A percentile compares a stretch with the other conserved stretches of the same genome.
Conservation (phyloP, 1,140 invertebrate species). For the Ips nitidus region DNA sequence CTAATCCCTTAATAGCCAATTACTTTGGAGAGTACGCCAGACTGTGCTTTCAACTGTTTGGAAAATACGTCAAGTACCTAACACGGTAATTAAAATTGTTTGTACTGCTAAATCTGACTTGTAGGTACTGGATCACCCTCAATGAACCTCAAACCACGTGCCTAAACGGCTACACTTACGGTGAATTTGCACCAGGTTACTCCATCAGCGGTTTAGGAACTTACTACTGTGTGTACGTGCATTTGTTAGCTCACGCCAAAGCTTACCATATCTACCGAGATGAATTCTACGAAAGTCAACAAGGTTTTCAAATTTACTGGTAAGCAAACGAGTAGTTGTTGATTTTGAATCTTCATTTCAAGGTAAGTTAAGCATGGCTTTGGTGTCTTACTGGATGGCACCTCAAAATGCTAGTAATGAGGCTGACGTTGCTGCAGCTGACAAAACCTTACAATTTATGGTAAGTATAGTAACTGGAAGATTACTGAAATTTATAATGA, state of each 20-base stretch:
- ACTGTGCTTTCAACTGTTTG: constrained; percentile 60
- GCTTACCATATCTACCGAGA: constrained; percentile 59
- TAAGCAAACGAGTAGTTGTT: not conserved
- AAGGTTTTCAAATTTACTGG: constrained; percentile 10
- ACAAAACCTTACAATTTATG: constrained; percentile 50
- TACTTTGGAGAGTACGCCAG: constrained; percentile 62
- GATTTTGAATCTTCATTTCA: not conserved
- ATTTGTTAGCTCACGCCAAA: constrained; percentile 57
- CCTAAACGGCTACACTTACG: constrained; percentile 32
- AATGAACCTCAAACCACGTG: constrained; percentile 73
- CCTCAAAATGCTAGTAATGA: constrained; percentile 3
- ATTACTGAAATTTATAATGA: too few relatives aligned
- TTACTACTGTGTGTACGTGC: constrained; percentile 59
- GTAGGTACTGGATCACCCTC: constrained; percentile 65
- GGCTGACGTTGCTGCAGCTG: constrained; percentile 18
- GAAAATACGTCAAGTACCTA: constrained; percentile 58
- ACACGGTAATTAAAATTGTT: not conserved
- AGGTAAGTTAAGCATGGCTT: constrained; percentile 20
- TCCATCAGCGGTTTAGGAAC: constrained; percentile 53
- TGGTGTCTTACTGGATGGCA: constrained; percentile 8
- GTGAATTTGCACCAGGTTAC: constrained; percentile 10
- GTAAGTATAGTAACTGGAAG: constrained; percentile 27
- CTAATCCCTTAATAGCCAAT: constrained; percentile 42
- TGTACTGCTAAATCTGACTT: not conserved
- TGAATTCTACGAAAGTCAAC: constrained; percentile 47